Evolutionary conservation across 2,888 invertebrate species (phyloP).

Genomic region (Ptychoptera contaminata): DNA sequence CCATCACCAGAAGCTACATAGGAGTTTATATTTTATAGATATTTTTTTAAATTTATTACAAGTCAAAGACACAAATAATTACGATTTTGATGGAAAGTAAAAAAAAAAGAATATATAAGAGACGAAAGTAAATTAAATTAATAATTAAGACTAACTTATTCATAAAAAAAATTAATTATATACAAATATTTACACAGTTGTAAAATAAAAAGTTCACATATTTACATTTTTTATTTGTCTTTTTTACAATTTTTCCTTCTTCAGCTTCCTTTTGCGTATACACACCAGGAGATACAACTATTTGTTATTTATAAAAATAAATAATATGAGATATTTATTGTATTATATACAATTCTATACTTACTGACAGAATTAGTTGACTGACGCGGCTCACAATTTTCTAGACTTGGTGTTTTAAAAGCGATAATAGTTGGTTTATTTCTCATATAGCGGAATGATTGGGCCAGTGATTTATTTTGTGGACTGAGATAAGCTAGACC

Average conservation of each 20-base stretch:
- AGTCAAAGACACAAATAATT: too few relatives aligned
- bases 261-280: conserved; percentile 36
- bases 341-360: conserved; percentile 7
- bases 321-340: conserved; percentile 1
- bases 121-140: too few relatives aligned
- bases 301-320: conserved; percentile 7
- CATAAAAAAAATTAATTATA: too few relatives aligned
- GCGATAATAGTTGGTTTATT: conserved; percentile 79
- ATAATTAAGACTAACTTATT: too few relatives aligned
- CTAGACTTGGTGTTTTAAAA: conserved; percentile 67
- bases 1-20: background rate
- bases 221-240: conserved; percentile 17
- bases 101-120: too few relatives aligned
- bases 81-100: too few relatives aligned
- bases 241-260: conserved; percentile 39
- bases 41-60: too few relatives aligned
- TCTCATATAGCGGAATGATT: conserved; percentile 81
- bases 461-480: conserved; percentile 63
- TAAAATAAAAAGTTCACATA: too few relatives aligned
- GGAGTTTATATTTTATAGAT: background rate
- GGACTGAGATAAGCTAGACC: conserved; percentile 56
- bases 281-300: conserved; percentile 14
- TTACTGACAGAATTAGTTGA: conserved; percentile 41
- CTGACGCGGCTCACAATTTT: conserved; percentile 44
- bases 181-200: too few relatives aligned